Base-by-base conservation (phyloP, 2,888 invertebrate species). In the Pocota personata region DNA sequence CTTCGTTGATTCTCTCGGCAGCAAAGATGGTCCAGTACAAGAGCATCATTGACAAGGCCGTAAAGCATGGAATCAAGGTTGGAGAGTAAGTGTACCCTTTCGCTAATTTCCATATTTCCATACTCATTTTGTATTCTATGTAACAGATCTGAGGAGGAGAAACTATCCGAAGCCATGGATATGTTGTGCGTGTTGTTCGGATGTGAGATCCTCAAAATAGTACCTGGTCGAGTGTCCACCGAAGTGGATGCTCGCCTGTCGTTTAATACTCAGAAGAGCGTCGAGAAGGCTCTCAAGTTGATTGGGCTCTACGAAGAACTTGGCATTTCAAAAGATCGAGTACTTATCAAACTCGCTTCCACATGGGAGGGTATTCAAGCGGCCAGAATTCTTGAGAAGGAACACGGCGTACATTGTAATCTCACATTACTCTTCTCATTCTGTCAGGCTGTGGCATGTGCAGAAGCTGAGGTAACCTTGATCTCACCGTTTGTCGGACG, bases 361-460 rank as follows among this genome's bases (percentile, higher is more conserved):
- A 99, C 99, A 0, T 99, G 99, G 99, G 99, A 99, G 93, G 99
- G 99, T 30, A 99, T 99, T 88, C 97, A 99, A 93, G 99, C 99
- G 35, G 99, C 98, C 21, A 97, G 97, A 91, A 96, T 96, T 89
- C 92, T 99, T 89, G 99, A 99, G 93, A 95, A 96, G 89, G 95
- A 98, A 89, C 95, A 98, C 92, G 97, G 97, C 62, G 97, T 99
- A 87, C 99, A 99, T 91, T 99, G 99, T 93, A 99, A 99, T 93
- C 94, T 99, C 92, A 99, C 99, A 0, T 93, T 99, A 73, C 93
- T 99, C 66, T 99, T 99, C 93, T 97, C 97, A 35, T 96, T 99
- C 91, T 95, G 96, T 62, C 99, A 99, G 94, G 99, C 99, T 2
- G 97, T 99, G 43, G 99, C 99, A 0, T 99, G 99, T 93, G 99